Conservation (phyloP, 2,797 vertebrate species). For the Capromys pilorides region DNA sequence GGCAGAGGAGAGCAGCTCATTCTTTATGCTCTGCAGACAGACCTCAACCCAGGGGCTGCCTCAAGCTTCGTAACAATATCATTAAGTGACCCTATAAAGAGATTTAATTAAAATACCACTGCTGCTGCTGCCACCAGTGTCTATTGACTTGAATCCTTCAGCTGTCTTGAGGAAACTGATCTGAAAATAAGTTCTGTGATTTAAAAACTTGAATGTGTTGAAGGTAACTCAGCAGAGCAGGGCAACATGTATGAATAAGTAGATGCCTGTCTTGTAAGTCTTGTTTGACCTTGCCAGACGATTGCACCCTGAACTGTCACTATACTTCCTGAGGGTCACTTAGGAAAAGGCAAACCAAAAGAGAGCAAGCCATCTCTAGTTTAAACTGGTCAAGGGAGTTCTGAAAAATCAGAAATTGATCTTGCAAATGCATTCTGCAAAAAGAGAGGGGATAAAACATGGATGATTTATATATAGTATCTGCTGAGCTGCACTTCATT, state of each 20-base stretch:
- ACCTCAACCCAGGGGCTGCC: constrained; percentile 84
- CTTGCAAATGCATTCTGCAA: constrained; percentile 76
- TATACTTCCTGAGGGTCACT: constrained; percentile 73
- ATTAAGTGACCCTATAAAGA: constrained; percentile 87
- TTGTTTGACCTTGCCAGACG: constrained; percentile 84
- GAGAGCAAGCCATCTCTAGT: constrained; percentile 63
- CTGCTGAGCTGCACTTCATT: constrained; percentile 67
- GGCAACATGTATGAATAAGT: constrained; percentile 80
- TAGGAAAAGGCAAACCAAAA: constrained; percentile 70
- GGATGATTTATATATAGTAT: constrained; percentile 57
- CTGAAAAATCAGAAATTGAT: constrained; percentile 79
- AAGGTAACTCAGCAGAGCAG: constrained; percentile 63
- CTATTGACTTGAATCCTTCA: constrained; percentile 77
- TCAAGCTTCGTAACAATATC: constrained; percentile 90
- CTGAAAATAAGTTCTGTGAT: constrained; percentile 74
- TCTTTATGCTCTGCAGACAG: constrained; percentile 86
- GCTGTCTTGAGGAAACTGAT: constrained; percentile 59
- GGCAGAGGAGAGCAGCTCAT: constrained; percentile 90
- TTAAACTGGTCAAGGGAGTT: constrained; percentile 73
- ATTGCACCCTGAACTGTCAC: constrained; percentile 74
- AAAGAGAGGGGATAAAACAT: constrained; percentile 68
- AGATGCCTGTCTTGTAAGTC: constrained; percentile 75
- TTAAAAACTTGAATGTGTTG: constrained; percentile 79
- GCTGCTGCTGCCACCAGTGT: background rate
- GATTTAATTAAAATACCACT: constrained; percentile 70